Conservation (phyloP, 2,797 vertebrate genomes). For the Ispidina lecontei region DNA sequence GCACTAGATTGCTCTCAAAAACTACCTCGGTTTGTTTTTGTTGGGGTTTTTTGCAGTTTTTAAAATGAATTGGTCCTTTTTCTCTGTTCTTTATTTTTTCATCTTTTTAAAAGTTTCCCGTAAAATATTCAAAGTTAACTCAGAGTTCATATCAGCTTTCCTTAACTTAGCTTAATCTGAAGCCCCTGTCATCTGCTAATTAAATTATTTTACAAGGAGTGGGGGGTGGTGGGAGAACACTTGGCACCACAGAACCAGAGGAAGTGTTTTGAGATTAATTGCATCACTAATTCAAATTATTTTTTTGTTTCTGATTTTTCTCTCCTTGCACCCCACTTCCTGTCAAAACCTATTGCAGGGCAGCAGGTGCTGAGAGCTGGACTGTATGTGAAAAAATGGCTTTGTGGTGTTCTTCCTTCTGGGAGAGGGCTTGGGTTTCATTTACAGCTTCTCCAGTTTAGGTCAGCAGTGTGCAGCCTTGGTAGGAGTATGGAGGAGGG, state of each 20-base stretch:
- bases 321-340: not conserved
- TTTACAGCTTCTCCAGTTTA: not conserved
- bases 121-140: not conserved
- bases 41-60: not conserved
- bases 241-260: not conserved
- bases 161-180: not conserved
- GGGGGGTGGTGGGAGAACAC: not conserved
- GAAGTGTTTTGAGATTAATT: not conserved
- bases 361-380: not conserved
- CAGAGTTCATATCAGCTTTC: fast-evolving
- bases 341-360: not conserved
- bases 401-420: fast-evolving
- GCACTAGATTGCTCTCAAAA: not conserved
- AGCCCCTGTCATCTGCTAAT: not conserved
- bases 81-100: not conserved
- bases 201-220: not conserved
- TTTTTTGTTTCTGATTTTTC: not conserved
- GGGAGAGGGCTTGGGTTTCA: fast-evolving
- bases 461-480: not conserved
- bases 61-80: not conserved
- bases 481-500: not conserved
- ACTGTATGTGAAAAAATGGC: not conserved
- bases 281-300: not conserved
- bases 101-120: not conserved
- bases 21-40: fast-evolving